These are phyloP conservation scores for Trichonephila inaurata DNA, from an alignment of 1,140 invertebrate species.

Conservation along the genomic window DNA sequence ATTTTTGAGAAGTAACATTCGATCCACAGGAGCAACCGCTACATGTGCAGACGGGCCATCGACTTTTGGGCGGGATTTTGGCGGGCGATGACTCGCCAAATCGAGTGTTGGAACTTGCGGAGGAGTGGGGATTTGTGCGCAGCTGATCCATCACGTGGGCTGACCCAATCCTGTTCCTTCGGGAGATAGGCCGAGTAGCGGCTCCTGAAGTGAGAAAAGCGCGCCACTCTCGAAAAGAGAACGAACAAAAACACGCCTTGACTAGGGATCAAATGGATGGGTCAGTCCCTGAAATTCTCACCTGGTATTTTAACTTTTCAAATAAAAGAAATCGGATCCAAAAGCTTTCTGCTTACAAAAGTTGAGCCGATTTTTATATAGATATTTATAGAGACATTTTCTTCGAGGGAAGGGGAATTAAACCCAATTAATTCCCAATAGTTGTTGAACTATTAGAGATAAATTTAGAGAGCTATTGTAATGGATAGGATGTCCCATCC, in stretches of 20 bases:
- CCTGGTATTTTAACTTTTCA: too few relatives aligned
- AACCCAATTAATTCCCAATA: too few relatives aligned
- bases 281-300: too few relatives aligned
- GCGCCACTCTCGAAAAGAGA: background rate
- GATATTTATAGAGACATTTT: too few relatives aligned
- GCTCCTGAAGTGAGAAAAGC: background rate
- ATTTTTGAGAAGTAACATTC: constrained; percentile 26
- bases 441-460: too few relatives aligned
- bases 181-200: background rate
- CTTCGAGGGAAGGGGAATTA: too few relatives aligned
- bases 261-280: background rate
- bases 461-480: too few relatives aligned
- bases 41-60: background rate
- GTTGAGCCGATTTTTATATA: too few relatives aligned
- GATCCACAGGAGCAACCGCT: constrained; percentile 8
- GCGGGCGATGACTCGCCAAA: background rate
- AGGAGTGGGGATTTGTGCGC: background rate
- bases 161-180: background rate
- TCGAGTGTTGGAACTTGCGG: background rate
- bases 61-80: background rate
- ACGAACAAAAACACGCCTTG: background rate
- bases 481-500: too few relatives aligned
- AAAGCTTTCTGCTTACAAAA: too few relatives aligned
- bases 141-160: constrained; percentile 25
- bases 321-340: too few relatives aligned